These are phyloP conservation scores for Polylopha cassiicola DNA, from an alignment of 2,888 invertebrate species.

Conservation along the genomic window DNA sequence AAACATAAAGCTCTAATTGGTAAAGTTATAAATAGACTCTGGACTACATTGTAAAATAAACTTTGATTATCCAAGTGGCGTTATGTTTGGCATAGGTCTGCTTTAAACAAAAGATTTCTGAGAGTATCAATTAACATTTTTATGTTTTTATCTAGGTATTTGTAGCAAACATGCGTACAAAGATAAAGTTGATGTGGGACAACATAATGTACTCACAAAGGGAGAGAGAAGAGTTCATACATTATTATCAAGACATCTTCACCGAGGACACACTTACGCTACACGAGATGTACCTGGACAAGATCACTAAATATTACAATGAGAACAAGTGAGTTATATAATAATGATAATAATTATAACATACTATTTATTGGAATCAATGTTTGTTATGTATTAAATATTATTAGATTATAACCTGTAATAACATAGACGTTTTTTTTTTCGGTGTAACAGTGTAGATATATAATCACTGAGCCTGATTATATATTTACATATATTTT, in stretches of 20 bases:
- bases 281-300: conserved; percentile 87
- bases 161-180: conserved; percentile 82
- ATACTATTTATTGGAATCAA: not conserved
- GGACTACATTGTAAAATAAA: too few species aligned
- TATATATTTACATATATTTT: too few species aligned
- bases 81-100: too few species aligned
- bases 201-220: conserved; percentile 82
- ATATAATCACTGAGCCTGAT: too few species aligned
- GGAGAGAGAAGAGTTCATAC: conserved; percentile 79
- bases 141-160: conserved; percentile 54
- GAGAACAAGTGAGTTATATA: conserved; percentile 75
- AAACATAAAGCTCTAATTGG: too few species aligned
- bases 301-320: conserved; percentile 80
- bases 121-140: conserved; percentile 29
- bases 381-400: too few species aligned
- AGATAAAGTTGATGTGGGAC: conserved; percentile 86
- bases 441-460: too few species aligned
- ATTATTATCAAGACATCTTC: conserved; percentile 81
- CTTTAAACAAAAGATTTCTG: too few species aligned
- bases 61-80: too few species aligned
- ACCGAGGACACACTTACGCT: conserved; percentile 87
- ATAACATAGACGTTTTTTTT: too few species aligned
- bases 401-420: too few species aligned
- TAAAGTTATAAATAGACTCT: too few species aligned
- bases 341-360: not conserved